These are phyloP conservation scores for Epizoanthus rinbou DNA, from an alignment of 92 coral and sea anemone genomes.

Conservation along the genomic window DNA sequence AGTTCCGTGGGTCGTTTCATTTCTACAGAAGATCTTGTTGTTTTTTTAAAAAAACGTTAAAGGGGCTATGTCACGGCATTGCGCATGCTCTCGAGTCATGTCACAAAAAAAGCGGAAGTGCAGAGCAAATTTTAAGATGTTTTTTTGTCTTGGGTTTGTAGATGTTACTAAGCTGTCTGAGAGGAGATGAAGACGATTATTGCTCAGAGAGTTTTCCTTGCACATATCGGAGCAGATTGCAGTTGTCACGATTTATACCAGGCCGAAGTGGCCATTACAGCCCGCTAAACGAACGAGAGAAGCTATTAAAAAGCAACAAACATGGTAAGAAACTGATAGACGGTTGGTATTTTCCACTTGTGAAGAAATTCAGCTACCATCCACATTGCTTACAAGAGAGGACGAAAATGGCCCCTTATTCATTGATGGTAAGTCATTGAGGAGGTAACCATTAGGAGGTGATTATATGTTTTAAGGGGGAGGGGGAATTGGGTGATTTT, in stretches of 20 bases:
- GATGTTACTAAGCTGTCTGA: not conserved
- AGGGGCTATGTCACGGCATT: too few relatives aligned
- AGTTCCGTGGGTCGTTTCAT: too few relatives aligned
- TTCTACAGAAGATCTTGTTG: too few relatives aligned
- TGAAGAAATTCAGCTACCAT: constrained; percentile 14
- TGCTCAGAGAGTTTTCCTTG: not conserved
- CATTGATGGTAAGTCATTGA: not conserved
- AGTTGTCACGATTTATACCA: constrained; percentile 27
- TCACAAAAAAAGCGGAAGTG: too few relatives aligned
- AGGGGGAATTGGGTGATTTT: too few relatives aligned
- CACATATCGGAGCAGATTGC: not conserved
- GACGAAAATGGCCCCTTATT: not conserved
- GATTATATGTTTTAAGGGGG: too few relatives aligned
- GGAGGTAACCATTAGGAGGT: too few relatives aligned
- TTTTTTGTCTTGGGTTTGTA: not conserved
- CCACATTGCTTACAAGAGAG: constrained; percentile 16
- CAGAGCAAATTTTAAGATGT: too few relatives aligned
- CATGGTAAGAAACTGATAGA: constrained; percentile 29
- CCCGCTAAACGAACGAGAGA: constrained; percentile 42
- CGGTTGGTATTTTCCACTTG: constrained; percentile 54
- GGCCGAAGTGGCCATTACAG: constrained; percentile 54
- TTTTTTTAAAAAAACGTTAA: too few relatives aligned
- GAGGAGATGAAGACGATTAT: not conserved
- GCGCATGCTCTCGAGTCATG: too few relatives aligned
- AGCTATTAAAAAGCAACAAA: constrained; percentile 40